These are phyloP conservation scores for Tinea trinotella DNA, from an alignment of 2,888 invertebrate genomes.

Conservation along the genomic window DNA sequence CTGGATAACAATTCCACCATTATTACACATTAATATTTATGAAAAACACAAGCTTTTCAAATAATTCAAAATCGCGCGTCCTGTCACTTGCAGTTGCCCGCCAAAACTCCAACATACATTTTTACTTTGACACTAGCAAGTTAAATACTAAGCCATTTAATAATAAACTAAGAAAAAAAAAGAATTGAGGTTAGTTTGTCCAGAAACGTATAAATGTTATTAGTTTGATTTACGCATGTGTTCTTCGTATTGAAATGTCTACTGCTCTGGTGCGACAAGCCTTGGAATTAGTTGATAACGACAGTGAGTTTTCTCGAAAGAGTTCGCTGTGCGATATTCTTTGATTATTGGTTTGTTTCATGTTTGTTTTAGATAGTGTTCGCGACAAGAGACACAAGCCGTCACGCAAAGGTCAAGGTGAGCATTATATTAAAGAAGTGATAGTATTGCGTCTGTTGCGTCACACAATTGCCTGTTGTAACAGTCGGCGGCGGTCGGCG, in stretches of 20 bases:
- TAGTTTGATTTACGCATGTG: not conserved
- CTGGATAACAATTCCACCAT: too few relatives aligned
- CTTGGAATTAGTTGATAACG: conserved; percentile 65
- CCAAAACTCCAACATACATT: too few relatives aligned
- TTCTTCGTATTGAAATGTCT: conserved; percentile 58
- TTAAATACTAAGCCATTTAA: too few relatives aligned
- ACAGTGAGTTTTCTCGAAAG: conserved; percentile 35
- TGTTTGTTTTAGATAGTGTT: conserved; percentile 41
- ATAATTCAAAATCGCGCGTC: too few relatives aligned
- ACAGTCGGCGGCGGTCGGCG: conserved; percentile 24
- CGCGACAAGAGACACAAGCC: conserved; percentile 38
- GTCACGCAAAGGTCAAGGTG: conserved; percentile 46
- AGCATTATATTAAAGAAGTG: conserved; percentile 22
- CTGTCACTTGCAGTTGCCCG: too few relatives aligned
- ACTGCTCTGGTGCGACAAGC: conserved; percentile 69
- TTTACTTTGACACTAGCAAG: too few relatives aligned
- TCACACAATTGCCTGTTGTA: conserved; percentile 27
- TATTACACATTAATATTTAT: too few relatives aligned
- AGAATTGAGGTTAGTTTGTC: not conserved
- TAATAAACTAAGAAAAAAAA: too few relatives aligned
- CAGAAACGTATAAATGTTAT: not conserved
- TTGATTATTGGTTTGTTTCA: not conserved
- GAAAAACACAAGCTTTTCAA: too few relatives aligned
- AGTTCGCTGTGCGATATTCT: not conserved
- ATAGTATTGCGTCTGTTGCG: conserved; percentile 21